These are phyloP conservation scores for Decapterus maruadsi DNA, from an alignment of 2,797 vertebrate genomes.

Conservation along the genomic window DNA sequence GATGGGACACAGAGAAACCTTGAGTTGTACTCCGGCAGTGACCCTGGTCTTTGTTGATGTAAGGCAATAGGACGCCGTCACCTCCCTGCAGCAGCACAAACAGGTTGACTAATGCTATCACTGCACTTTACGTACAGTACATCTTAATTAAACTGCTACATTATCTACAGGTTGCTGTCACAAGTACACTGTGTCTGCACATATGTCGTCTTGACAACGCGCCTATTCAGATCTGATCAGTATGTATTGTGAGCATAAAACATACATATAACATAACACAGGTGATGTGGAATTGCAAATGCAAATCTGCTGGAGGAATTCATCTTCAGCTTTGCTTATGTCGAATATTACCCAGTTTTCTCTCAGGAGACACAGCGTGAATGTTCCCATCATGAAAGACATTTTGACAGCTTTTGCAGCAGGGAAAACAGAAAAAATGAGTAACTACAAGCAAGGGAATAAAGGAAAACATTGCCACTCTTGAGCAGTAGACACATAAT, in stretches of 20 bases:
- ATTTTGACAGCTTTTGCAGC: slow-evolving; percentile 46
- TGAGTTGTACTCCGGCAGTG: slow-evolving; percentile 18
- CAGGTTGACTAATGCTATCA: background rate
- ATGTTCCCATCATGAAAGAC: slow-evolving; percentile 8
- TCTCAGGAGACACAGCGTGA: slow-evolving; percentile 18
- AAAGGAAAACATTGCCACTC: slow-evolving; percentile 18
- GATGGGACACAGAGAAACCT: slow-evolving; percentile 41
- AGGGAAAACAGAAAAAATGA: slow-evolving; percentile 33
- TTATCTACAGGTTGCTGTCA: background rate
- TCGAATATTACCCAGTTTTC: slow-evolving; percentile 28
- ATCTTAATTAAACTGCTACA: slow-evolving; percentile 21
- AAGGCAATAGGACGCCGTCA: slow-evolving; percentile 14
- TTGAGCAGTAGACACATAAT: slow-evolving; percentile 17
- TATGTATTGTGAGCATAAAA: slow-evolving; percentile 13
- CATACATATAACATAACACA: slow-evolving; percentile 12
- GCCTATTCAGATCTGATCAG: background rate
- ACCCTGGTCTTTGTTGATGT: slow-evolving; percentile 28
- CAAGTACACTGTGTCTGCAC: background rate
- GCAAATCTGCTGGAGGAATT: slow-evolving; percentile 14
- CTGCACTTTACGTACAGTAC: slow-evolving; percentile 7
- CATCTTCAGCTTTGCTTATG: slow-evolving; percentile 19
- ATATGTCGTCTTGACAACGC: slow-evolving; percentile 11
- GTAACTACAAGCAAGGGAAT: slow-evolving; percentile 12
- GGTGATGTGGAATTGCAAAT: slow-evolving; percentile 30
- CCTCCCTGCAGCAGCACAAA: background rate